Percentiles rank a stretch among this genome's conserved stretches.
These are phyloP conservation scores for Capricornis sumatraensis DNA, from an alignment of 2,113 vertebrate genomes.

Conservation along the genomic window DNA sequence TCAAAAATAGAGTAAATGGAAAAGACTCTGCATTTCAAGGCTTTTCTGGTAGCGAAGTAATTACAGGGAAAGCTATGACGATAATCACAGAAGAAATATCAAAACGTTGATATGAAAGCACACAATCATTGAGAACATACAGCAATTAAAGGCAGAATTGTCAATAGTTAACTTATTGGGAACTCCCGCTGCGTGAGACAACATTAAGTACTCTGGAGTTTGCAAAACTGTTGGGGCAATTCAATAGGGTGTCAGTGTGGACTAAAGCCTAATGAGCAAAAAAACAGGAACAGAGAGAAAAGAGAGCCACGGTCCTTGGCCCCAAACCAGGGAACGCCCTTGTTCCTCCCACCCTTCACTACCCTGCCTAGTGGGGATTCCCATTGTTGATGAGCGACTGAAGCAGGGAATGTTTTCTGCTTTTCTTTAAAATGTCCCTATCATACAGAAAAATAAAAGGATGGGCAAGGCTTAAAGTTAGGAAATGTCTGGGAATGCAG, in stretches of 20 bases:
- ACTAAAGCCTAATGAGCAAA: not conserved
- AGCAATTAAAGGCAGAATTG: rapidly evolving
- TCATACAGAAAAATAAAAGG: not conserved
- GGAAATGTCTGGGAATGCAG: not conserved
- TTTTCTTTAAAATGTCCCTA: not conserved
- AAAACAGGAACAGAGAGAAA: not conserved
- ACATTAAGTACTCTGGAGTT: rapidly evolving
- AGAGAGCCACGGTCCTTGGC: not conserved
- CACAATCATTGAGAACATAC: not conserved
- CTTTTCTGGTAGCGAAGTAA: not conserved
- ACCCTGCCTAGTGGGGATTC: not conserved
- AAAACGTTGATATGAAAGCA: rapidly evolving
- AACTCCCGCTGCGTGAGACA: rapidly evolving
- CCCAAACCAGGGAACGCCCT: not conserved
- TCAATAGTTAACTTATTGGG: not conserved
- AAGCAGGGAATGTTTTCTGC: not conserved
- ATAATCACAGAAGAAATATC: not conserved
- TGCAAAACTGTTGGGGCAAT: not conserved
- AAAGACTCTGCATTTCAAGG: not conserved
- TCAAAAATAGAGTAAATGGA: not conserved
- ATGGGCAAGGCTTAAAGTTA: not conserved
- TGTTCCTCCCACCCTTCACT: not conserved
- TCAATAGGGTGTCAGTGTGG: not conserved
- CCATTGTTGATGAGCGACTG: not conserved
- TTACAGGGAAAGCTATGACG: not conserved